These are phyloP conservation scores for Condylura cristata DNA, from an alignment of 2,113 vertebrate genomes.

Conservation along the genomic window DNA sequence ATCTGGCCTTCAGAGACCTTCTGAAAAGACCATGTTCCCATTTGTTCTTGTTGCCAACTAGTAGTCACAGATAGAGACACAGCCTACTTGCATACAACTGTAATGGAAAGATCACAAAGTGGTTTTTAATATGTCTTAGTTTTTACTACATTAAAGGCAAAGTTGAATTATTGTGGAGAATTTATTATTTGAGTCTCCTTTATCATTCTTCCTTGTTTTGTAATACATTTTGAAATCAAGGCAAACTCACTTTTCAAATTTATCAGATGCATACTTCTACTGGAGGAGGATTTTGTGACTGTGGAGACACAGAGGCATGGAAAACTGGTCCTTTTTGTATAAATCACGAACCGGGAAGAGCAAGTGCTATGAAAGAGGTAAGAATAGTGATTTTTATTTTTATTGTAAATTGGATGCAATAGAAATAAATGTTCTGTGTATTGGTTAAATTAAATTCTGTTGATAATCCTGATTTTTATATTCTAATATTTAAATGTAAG, in stretches of 20 bases:
- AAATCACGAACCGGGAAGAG: slow-evolving; percentile 91
- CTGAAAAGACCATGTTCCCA: no score
- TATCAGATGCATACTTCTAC: slow-evolving; percentile 96
- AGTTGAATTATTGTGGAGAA: neutral
- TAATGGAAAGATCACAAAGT: no score
- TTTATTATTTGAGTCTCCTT: slow-evolving; percentile 54
- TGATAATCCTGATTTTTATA: slow-evolving; percentile 5
- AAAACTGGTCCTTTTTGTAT: slow-evolving; percentile 95
- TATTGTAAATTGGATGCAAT: slow-evolving; percentile 6
- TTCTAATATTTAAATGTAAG: neutral
- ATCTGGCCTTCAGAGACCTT: no score
- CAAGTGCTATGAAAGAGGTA: slow-evolving; percentile 91
- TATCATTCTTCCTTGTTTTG: slow-evolving; percentile 14
- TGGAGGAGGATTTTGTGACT: slow-evolving; percentile 98
- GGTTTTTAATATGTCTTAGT: neutral
- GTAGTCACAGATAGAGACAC: no score
- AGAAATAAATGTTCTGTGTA: slow-evolving; percentile 26
- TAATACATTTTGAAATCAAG: slow-evolving; percentile 50
- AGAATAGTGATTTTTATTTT: slow-evolving; percentile 74
- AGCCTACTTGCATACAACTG: no score
- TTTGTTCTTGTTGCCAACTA: no score
- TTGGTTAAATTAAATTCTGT: slow-evolving; percentile 22
- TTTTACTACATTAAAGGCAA: slow-evolving; percentile 31
- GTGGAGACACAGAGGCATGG: slow-evolving; percentile 97
- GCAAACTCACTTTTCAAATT: slow-evolving; percentile 15